Evolutionary conservation across 2,888 invertebrate species (phyloP).

Genomic region (Caenorhabditis afra): DNA sequence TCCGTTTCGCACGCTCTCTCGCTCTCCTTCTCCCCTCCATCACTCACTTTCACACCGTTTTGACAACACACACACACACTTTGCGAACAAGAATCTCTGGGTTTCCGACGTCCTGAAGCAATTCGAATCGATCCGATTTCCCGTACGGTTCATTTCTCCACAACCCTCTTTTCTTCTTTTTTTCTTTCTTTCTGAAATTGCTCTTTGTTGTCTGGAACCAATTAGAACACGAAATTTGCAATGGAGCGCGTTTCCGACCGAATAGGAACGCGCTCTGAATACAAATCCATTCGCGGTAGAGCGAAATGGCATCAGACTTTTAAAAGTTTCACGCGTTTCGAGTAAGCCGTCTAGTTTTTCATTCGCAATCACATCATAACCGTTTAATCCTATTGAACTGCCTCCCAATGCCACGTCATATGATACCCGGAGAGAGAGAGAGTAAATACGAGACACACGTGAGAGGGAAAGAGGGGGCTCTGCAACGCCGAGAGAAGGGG

Average conservation of each 20-base stretch:
- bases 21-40: slow-evolving; percentile 33
- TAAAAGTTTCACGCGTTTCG: too few species aligned
- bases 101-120: background rate
- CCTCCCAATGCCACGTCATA: slow-evolving; percentile 7
- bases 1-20: slow-evolving; percentile 24
- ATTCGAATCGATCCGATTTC: slow-evolving; percentile 1
- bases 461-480: too few species aligned
- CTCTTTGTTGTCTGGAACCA: too few species aligned
- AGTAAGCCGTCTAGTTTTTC: too few species aligned
- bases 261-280: too few species aligned
- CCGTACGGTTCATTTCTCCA: slow-evolving; percentile 9
- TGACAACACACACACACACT: slow-evolving; percentile 28
- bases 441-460: background rate
- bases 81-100: slow-evolving; percentile 37
- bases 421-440: background rate
- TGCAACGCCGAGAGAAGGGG: too few species aligned
- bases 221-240: too few species aligned
- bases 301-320: too few species aligned
- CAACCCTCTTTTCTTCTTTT: slow-evolving; percentile 5
- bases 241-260: too few species aligned
- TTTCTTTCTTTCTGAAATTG: background rate
- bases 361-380: background rate
- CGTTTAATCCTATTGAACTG: background rate
- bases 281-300: too few species aligned
- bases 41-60: slow-evolving; percentile 63